Conservation (phyloP, 2,888 invertebrate genomes). For the Cerastis rubricosa region DNA sequence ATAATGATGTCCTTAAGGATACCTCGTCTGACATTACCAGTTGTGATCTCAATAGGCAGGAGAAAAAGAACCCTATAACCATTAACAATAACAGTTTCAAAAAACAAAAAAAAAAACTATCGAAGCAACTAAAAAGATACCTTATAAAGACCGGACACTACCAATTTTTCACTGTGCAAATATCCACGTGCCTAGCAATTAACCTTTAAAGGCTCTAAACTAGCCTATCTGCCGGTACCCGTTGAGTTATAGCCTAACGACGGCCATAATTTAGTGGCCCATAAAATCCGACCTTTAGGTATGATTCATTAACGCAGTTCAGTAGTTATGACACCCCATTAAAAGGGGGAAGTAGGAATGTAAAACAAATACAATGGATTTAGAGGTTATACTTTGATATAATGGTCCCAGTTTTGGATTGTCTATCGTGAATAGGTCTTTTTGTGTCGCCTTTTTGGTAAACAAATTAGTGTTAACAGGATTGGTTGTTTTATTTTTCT, state of each 20-base stretch:
- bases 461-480: not conserved
- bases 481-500: not conserved
- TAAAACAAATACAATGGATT: conserved; percentile 71
- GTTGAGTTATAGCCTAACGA: conserved; percentile 69
- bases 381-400: conserved; percentile 46
- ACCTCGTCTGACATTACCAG: not conserved
- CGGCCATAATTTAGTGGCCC: conserved; percentile 72
- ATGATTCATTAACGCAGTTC: conserved; percentile 76
- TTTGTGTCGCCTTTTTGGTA: conserved; percentile 35
- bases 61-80: no score
- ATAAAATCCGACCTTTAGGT: conserved; percentile 73
- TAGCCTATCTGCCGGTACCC: conserved; percentile 63
- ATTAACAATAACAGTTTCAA: not conserved
- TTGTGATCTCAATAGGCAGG: not conserved
- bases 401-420: conserved; percentile 35
- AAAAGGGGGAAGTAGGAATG: conserved; percentile 67
- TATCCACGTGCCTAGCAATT: conserved; percentile 65
- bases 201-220: conserved; percentile 67
- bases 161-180: conserved; percentile 54
- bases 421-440: conserved; percentile 27
- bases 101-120: no score
- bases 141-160: conserved; percentile 19
- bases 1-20: not conserved
- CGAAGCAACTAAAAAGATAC: not conserved
- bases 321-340: conserved; percentile 77